Evolutionary conservation across 2,888 invertebrate genomes (phyloP), one percentile per base, ranked within the genome.

Genomic region (Eupeodes luniger): DNA sequence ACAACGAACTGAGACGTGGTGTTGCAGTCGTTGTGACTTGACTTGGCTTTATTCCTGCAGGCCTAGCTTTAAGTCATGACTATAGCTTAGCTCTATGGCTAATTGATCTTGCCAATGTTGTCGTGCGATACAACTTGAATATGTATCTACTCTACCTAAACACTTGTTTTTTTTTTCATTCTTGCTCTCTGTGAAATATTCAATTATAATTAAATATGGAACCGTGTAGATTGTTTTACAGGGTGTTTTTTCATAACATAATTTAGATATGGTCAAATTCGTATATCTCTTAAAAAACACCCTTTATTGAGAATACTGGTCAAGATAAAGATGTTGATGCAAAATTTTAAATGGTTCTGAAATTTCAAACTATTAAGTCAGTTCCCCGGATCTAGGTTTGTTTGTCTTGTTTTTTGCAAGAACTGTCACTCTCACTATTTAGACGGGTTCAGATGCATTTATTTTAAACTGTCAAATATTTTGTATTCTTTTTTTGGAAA

Each of bases 61-160:
- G 6, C 40, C 57, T 34, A n/a, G 72, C 57, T 59, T 47, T 14
- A 47, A 72, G 59, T n/a, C 61, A 19, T 61, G 53, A 55, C 67
- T 67, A 82, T 44, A 27, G 27, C 27, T 27, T 27, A 27, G 27
- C 27, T 27, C 27, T 27, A 64, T 76, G 80, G 77, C 51, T 81
- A 77, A 84, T 62, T 76, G 84, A 80, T 76, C 75, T 70, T 53
- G 64, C 59, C 72, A 72, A 72, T 72, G 59, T 47, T 72, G 55
- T 64, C 40, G 66, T 74, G 66, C n/a, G 36, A 9, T 55, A 57
- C 51, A 66, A 51, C 61, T 74, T 70, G 62, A 79, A 84, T 69
- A 69, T 11, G 11, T 36, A 66, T 5, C 51, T 27, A 57, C 16
- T 16, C 5, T 5, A 34, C 16, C 0, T 40, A 11, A 53, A 53